Conservation (phyloP, 2,113 vertebrate species). For the Nesogale talazaci region DNA sequence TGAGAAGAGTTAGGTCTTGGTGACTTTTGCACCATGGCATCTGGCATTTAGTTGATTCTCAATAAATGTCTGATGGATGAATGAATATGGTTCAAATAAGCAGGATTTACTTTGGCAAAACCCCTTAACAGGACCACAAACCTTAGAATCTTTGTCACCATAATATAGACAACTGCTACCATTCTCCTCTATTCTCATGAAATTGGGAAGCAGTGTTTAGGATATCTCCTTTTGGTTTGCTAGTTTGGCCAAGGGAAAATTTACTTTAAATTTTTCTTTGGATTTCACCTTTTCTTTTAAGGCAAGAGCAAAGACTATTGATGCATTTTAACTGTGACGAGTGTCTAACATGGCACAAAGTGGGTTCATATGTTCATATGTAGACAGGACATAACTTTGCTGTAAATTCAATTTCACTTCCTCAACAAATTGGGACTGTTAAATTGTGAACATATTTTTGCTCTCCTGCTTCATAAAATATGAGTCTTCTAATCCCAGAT, state of each 20-base stretch:
- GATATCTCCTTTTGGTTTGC: neutral
- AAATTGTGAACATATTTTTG: conserved; percentile 76
- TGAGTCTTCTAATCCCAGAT: conserved; percentile 71
- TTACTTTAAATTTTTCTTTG: neutral
- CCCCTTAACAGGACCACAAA: neutral
- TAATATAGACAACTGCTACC: neutral
- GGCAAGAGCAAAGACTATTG: neutral
- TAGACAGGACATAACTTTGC: conserved; percentile 51
- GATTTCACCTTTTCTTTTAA: neutral
- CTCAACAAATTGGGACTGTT: conserved; percentile 45
- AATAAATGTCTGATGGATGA: neutral
- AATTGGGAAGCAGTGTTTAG: neutral
- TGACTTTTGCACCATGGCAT: neutral
- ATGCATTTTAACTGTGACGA: neutral
- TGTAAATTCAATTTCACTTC: conserved; percentile 62
- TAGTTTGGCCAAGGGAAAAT: neutral
- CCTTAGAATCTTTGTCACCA: neutral
- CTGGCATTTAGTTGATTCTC: neutral
- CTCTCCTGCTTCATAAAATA: conserved; percentile 77
- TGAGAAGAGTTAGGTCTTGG: neutral
- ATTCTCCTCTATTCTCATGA: neutral
- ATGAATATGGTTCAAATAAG: neutral
- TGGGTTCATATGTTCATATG: conserved; percentile 53
- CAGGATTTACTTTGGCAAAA: neutral
- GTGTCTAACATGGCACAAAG: neutral